A percentile compares a stretch with the other conserved stretches of the same genome.
phyloP scores from a whole-genome alignment of 2,113 vertebrate species.

The Gallinago media region DNA sequence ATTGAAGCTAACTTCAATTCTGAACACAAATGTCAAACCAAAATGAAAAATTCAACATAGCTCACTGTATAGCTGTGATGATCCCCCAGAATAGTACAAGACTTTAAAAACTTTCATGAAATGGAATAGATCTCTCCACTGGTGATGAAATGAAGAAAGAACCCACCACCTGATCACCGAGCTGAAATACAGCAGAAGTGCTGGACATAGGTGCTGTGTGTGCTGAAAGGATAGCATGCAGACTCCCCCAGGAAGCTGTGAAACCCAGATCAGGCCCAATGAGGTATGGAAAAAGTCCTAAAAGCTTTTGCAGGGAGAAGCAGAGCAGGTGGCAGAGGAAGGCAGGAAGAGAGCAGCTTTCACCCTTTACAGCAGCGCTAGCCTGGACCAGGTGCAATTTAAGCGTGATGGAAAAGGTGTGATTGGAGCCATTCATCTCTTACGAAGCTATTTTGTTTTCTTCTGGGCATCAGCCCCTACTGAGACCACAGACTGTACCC shows the following conservation, averaged over 20 bases:
- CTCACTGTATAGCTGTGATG: not conserved
- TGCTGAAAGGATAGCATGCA: not conserved
- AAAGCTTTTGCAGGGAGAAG: not conserved
- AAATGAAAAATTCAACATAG: not conserved
- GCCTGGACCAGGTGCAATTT: not conserved
- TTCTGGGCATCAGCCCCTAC: not conserved
- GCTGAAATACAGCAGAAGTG: not conserved
- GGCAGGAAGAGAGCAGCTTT: not conserved
- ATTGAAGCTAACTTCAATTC: not conserved
- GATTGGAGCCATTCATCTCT: not conserved
- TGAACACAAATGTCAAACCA: not conserved
- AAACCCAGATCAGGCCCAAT: not conserved
- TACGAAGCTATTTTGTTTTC: not conserved
- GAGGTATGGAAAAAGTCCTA: not conserved
- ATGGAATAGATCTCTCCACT: not conserved
- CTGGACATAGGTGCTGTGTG: accelerated
- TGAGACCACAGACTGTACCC: not conserved
- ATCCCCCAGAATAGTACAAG: not conserved
- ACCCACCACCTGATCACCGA: accelerated
- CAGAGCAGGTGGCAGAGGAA: not conserved
- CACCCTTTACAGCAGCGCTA: not conserved
- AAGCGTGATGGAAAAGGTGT: not conserved
- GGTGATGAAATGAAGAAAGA: not conserved
- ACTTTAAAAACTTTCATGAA: not conserved
- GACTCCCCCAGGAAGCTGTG: not conserved